Evolutionary conservation across 1,140 invertebrate species (phyloP), one percentile per base, ranked within the genome.

Genomic region (Samia ricini): DNA sequence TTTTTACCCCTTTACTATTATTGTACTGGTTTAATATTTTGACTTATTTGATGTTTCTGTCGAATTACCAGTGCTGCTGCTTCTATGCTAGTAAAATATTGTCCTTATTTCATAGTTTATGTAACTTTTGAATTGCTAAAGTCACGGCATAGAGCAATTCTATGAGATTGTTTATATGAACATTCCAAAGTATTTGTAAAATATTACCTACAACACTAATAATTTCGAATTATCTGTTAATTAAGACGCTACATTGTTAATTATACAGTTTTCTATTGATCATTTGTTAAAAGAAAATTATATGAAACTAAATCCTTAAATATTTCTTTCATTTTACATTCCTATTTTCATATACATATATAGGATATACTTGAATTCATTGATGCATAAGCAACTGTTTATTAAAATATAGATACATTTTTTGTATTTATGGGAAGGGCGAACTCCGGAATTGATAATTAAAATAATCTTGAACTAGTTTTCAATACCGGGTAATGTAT

Each of bases 181-280:
- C 88, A 90, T 90, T 90, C 88, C 85, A 90, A 90, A 90, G 88
- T 88, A 85, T 86, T 83, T 88, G 85, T 88, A 84, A 79, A 87
- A 88, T 88, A 88, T 86, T 88, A 86, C 85, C 83, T 88, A 86
- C 88, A 88, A 80, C 76, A 74, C 84, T 85, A 89, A 86, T 89
- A 87, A 88, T 88, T 90, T 90, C 80, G 83, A 87, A 84, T 81
- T 88, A 88, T 87, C 81, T 88, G 85, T 90, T 88, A 42, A 42
- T 42, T 42, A 90, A 88, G 88, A 88, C 79, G 83, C 85, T 90
- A 88, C 88, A 84, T 90, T 90, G 88, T 90, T 90, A 90, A 90
- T 90, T 90, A 88, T 90, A 88, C 88, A 90, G 86, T 90, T 90
- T 90, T 90, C 87, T 90, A 90, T 90, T 90, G 88, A 90, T 90